Conservation (phyloP, 2,888 invertebrate species). For the Hydriomena furcata region DNA sequence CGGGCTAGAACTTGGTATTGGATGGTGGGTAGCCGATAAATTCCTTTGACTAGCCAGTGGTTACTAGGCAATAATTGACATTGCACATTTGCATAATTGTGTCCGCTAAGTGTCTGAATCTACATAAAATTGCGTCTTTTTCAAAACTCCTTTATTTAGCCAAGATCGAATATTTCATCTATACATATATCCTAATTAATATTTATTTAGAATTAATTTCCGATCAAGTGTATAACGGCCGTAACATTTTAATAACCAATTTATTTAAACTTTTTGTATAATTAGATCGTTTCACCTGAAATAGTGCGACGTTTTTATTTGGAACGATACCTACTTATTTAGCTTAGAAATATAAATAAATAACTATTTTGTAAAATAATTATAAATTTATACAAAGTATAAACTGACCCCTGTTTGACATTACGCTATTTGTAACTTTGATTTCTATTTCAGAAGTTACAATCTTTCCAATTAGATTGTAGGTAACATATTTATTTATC, state of each 20-base stretch:
- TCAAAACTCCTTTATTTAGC: slow-evolving; percentile 68
- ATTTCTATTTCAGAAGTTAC: not conserved
- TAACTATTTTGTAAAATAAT: slow-evolving; percentile 3
- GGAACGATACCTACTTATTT: slow-evolving; percentile 9
- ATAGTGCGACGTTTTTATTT: slow-evolving; percentile 10
- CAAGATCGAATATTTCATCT: slow-evolving; percentile 49
- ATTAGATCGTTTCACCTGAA: slow-evolving; percentile 21
- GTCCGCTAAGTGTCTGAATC: slow-evolving; percentile 73
- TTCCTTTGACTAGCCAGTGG: slow-evolving; percentile 70
- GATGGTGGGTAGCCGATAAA: slow-evolving; percentile 55
- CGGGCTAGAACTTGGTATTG: slow-evolving; percentile 28
- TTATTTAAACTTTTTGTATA: slow-evolving; percentile 25
- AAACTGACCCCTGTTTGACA: slow-evolving; percentile 1
- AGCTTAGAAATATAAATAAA: slow-evolving; percentile 1
- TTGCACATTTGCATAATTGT: slow-evolving; percentile 79
- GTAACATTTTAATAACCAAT: slow-evolving; percentile 39
- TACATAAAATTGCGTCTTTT: slow-evolving; percentile 80
- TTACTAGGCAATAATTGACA: slow-evolving; percentile 76
- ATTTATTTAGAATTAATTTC: slow-evolving; percentile 48
- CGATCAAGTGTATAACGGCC: slow-evolving; percentile 35
- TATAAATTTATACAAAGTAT: slow-evolving; percentile 4
- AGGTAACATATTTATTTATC: no score
- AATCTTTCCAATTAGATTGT: slow-evolving; percentile 1
- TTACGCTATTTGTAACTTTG: not conserved
- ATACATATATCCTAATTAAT: slow-evolving; percentile 44